Evolutionary conservation across 2,888 invertebrate genomes (phyloP).

Genomic region (Pristionchus entomophagus): DNA sequence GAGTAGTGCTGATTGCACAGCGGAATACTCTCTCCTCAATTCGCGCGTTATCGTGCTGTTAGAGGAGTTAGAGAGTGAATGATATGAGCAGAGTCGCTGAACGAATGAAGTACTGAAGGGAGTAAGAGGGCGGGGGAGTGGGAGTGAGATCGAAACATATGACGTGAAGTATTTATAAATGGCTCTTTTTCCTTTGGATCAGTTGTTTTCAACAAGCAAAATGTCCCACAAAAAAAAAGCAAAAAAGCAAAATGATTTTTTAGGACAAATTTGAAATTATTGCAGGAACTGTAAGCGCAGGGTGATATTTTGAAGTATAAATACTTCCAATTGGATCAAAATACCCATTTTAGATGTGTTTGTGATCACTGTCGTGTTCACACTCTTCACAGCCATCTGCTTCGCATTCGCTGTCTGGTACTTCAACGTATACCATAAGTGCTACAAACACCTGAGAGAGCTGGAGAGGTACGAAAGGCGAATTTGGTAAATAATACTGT

Average conservation of each 20-base stretch:
- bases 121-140: too few species aligned
- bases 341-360: constrained; percentile 32
- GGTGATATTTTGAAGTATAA: too few species aligned
- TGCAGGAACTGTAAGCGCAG: neutral
- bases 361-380: neutral
- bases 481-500: neutral
- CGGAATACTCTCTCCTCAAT: too few species aligned
- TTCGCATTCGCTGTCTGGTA: neutral
- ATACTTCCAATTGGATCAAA: too few species aligned
- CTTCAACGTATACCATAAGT: neutral
- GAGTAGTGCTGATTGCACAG: neutral
- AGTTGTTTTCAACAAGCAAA: too few species aligned
- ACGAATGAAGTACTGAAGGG: too few species aligned
- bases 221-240: too few species aligned
- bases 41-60: neutral
- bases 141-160: too few species aligned
- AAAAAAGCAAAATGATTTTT: too few species aligned
- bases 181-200: neutral
- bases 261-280: neutral
- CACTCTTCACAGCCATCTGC: neutral
- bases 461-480: neutral
- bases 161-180: neutral
- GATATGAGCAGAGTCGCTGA: neutral
- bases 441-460: neutral
- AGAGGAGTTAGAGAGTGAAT: neutral